Percentiles rank a stretch among this genome's conserved stretches.
These are phyloP conservation scores for Pteria penguin DNA, from an alignment of 2,888 invertebrate species.

Conservation along the genomic window DNA sequence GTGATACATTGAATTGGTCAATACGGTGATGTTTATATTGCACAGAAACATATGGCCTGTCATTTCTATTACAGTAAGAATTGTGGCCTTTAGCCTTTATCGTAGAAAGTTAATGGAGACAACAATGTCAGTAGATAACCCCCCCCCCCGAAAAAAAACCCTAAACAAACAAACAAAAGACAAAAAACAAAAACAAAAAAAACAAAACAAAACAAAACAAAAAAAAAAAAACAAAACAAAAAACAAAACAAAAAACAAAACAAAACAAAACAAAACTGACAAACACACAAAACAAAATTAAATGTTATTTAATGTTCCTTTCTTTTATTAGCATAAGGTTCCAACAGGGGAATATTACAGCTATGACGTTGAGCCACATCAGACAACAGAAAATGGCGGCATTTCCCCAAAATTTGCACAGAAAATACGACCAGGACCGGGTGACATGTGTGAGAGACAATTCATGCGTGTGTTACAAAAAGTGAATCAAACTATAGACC, in stretches of 20 bases:
- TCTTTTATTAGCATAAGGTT: conserved; percentile 51
- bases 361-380: conserved; percentile 51
- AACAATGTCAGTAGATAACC: too few relatives aligned
- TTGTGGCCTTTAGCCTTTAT: neutral
- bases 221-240: too few relatives aligned
- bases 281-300: too few relatives aligned
- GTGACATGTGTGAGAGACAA: conserved; percentile 83
- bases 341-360: conserved; percentile 57
- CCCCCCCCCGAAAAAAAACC: too few relatives aligned
- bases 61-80: neutral
- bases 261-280: too few relatives aligned
- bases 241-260: too few relatives aligned
- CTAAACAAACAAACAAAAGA: too few relatives aligned
- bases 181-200: too few relatives aligned
- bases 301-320: neutral
- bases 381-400: conserved; percentile 63
- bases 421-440: conserved; percentile 48
- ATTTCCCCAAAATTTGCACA: conserved; percentile 64
- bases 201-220: too few relatives aligned
- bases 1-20: too few relatives aligned
- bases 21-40: too few relatives aligned
- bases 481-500: conserved; percentile 88
- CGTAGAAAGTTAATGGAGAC: neutral
- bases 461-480: conserved; percentile 86
- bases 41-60: too few relatives aligned